Base-by-base conservation (phyloP, 2,113 vertebrate species). In the Motacilla alba region DNA sequence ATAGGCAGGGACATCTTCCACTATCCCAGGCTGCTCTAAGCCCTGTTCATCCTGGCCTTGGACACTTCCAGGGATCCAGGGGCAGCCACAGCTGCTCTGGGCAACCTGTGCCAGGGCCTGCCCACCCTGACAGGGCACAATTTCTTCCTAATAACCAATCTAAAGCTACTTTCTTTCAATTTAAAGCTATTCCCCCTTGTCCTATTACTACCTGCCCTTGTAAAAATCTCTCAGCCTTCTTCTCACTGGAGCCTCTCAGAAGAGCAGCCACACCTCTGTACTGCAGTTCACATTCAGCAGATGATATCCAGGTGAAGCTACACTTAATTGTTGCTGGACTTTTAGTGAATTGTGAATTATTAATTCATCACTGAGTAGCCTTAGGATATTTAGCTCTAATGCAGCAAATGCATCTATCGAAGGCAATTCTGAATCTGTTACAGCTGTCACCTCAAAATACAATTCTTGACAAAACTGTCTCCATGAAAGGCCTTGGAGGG, bases 81-180 rank as follows among this genome's bases (percentile, higher is more conserved):
- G 21, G 39, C 63, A 90, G 28, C 30, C 87, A 9, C n/a, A 76
- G 41, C 41, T 43, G 0, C 41, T 55, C 47, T 68, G 62, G 23
- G 20, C 2, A 60, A 0, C 28, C n/a, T 68, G n/a, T 68, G 14
- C 69, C 55, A 69, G 21, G 20, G 13, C 4, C 26, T 69, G 0
- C 0, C 14, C 47, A 55, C 7, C n/a, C 41, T 55, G 31, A 5
- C 2, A 76, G 41, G 10, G 35, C n/a, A 69, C 1, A 43, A 35
- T 63, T 62, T 43, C 15, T 77, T 62, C 12, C 31, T 63, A 20
- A 43, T 28, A 49, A 20, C 26, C 6, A 49, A 37, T 11, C 26
- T 28, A 63, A 60, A 60, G 2, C 8, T 28, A 16, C 7, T 37
- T 47, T 20, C 7, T 69, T 69, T 63, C 55, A 43, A 27, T 77